Base-by-base conservation (phyloP, 2,888 invertebrate species). In the Sepiola atlantica region DNA sequence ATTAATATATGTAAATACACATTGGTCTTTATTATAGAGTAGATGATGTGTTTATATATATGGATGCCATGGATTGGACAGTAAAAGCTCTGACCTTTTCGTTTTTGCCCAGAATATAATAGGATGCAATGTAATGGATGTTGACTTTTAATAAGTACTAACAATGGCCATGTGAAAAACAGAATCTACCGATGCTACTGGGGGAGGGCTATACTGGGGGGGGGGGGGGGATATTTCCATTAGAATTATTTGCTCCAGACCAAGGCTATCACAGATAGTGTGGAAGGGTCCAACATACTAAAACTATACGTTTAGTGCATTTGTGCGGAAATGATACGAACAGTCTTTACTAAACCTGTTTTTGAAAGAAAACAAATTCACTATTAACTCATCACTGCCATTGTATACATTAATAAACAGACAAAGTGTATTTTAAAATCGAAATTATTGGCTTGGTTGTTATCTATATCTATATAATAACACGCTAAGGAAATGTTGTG, bases 31-130 rank as follows among this genome's bases (percentile, higher is more conserved):
- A 45, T n/a, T 77, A n/a, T 2, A 77, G n/a, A 77, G n/a, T n/a
- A 14, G 77, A 77, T n/a, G 14, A 4, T 77, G 14, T n/a, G 10
- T n/a, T 77, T 14, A 32, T 77, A n/a, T 77, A 14, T 77, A n/a
- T 77, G 14, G 10, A 61, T 61, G 21, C 21, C 16, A 32, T 77
- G 14, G 77, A 77, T 77, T 77, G 77, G n/a, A 77, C 16, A 77
- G 77, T 45, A 45, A 77, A 77, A 77, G 14, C 14, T n/a, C 45
- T 77, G 77, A 77, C 77, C 77, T 77, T 77, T 77, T 77, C 77
- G 32, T 77, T 77, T 77, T n/a, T 77, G 77, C 77, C 77, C n/a
- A 77, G 77, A 77, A 77, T 77, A 77, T 77, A 77, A 61, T 61
- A 28, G 6, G 28, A 61, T 28, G 61, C 12, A 21, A 10, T 61